Evolutionary conservation across 2,113 vertebrate species (phyloP).

Genomic region (Austrofundulus limnaeus): DNA sequence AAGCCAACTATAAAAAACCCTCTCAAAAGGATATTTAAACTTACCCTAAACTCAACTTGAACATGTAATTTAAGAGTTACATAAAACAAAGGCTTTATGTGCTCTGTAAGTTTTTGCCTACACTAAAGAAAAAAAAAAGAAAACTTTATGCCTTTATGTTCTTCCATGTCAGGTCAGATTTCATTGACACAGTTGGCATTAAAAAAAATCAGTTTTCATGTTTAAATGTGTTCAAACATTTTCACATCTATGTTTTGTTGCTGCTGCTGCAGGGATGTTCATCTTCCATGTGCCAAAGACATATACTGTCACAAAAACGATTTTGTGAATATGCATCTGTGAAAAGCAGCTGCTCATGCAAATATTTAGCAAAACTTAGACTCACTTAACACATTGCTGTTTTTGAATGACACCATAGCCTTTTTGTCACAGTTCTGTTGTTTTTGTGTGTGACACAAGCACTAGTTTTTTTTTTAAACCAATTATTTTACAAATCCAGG

Average conservation of each 20-base stretch:
- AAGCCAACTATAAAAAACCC: too few species aligned
- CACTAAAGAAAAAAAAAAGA: not conserved
- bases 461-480: too few species aligned
- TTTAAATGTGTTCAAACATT: not conserved
- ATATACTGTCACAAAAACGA: not conserved
- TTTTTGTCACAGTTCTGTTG: too few species aligned
- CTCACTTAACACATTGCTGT: too few species aligned
- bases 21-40: not conserved
- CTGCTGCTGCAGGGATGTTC: not conserved
- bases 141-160: not conserved
- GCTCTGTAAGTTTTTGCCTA: not conserved
- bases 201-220: not conserved
- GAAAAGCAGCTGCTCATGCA: not conserved
- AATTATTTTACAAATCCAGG: too few species aligned
- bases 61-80: not conserved
- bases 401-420: too few species aligned
- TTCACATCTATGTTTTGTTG: not conserved
- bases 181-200: not conserved
- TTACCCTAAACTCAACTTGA: not conserved
- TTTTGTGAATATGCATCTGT: not conserved
- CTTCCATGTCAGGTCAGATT: not conserved
- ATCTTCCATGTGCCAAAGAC: not conserved
- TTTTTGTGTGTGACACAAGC: too few species aligned
- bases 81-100: not conserved
- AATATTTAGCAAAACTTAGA: too few species aligned